A percentile compares a stretch with the other conserved stretches of the same genome.
phyloP scores from a whole-genome alignment of 2,888 invertebrate species.

The Saturnia pavonia region DNA sequence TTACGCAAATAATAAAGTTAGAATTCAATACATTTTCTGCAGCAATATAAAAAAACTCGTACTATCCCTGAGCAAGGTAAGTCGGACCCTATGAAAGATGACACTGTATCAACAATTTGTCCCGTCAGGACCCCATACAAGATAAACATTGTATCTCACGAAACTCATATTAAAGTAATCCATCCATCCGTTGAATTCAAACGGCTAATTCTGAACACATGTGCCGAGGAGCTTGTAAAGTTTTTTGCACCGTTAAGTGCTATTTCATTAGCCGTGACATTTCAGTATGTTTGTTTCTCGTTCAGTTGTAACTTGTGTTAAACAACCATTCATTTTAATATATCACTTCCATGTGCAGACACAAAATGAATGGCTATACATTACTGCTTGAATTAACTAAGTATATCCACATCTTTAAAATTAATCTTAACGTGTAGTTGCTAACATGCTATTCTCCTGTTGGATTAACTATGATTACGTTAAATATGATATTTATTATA shows the following conservation, averaged over 20 bases:
- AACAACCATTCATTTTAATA: constrained; percentile 44
- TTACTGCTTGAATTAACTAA: background rate
- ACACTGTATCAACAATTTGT: constrained; percentile 79
- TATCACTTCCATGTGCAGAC: constrained; percentile 46
- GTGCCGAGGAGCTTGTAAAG: constrained; percentile 46
- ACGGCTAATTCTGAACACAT: constrained; percentile 72
- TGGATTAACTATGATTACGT: background rate
- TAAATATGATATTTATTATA: background rate
- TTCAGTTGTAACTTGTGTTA: constrained; percentile 26
- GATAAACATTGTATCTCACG: constrained; percentile 74
- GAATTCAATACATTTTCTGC: constrained; percentile 31
- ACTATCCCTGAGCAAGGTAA: constrained; percentile 63
- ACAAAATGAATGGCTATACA: constrained; percentile 29
- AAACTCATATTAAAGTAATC: constrained; percentile 77
- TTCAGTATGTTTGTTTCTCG: constrained; percentile 45
- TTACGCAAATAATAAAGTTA: constrained; percentile 34
- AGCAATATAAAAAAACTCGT: constrained; percentile 29
- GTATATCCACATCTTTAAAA: background rate
- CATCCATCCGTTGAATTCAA: constrained; percentile 61
- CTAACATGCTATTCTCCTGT: background rate
- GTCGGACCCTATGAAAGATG: constrained; percentile 73
- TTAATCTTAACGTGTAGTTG: background rate
- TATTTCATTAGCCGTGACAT: constrained; percentile 74
- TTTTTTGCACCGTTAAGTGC: constrained; percentile 75
- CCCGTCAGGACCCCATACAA: constrained; percentile 65